Conservation (phyloP, 1,140 invertebrate species). For the Hyposmocoma kahamanoa region DNA sequence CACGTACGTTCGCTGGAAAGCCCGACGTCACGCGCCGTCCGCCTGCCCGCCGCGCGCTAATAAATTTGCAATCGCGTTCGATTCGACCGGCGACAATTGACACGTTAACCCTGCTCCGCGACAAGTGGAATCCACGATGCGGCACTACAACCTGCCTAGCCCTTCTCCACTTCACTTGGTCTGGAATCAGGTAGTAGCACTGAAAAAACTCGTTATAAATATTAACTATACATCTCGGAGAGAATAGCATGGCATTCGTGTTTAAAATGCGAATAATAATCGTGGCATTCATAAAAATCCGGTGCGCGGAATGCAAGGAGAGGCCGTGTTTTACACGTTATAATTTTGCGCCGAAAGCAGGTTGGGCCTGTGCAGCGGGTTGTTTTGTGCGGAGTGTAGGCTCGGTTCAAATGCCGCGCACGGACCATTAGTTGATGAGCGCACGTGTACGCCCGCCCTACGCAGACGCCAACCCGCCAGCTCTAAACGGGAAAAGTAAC, state of each 20-base stretch:
- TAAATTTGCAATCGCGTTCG: slow-evolving; percentile 69
- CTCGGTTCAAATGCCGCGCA: slow-evolving; percentile 70
- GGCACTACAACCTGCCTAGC: slow-evolving; percentile 24
- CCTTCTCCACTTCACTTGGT: slow-evolving; percentile 36
- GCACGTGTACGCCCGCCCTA: slow-evolving; percentile 57
- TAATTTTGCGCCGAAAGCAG: slow-evolving; percentile 71
- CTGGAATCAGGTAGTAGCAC: slow-evolving; percentile 65
- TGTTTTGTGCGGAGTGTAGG: slow-evolving; percentile 61
- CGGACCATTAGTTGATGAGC: slow-evolving; percentile 73
- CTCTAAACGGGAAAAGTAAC: slow-evolving; percentile 48
- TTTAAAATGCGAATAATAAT: slow-evolving; percentile 73
- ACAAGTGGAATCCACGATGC: slow-evolving; percentile 34
- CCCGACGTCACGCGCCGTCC: slow-evolving; percentile 35
- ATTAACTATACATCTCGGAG: slow-evolving; percentile 57
- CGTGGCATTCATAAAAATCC: slow-evolving; percentile 69
- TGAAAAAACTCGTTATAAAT: slow-evolving; percentile 71
- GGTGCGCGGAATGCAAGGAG: slow-evolving; percentile 68
- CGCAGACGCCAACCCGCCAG: slow-evolving; percentile 30
- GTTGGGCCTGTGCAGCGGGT: slow-evolving; percentile 51
- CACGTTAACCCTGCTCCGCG: slow-evolving; percentile 24
- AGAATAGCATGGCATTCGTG: slow-evolving; percentile 66
- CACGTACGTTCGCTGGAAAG: slow-evolving; percentile 40
- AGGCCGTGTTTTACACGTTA: slow-evolving; percentile 70
- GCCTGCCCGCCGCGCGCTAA: slow-evolving; percentile 49
- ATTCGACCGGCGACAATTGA: slow-evolving; percentile 33